Conservation (phyloP, 2,113 vertebrate genomes). For the Eleginops maclovinus region DNA sequence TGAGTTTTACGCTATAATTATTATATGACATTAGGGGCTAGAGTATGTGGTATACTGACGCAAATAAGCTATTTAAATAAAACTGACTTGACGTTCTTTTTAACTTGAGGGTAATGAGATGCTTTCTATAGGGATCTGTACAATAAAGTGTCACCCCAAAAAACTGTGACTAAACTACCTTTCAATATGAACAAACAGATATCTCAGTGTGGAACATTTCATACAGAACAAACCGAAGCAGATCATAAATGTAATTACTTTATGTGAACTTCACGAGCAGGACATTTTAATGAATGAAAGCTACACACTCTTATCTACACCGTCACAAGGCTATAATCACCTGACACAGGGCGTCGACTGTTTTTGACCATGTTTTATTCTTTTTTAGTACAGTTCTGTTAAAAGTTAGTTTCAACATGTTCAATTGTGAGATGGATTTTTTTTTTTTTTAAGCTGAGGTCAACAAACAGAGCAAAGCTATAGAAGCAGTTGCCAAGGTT, state of each 20-base stretch:
- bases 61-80: neutral
- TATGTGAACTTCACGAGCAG: neutral
- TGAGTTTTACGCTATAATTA: neutral
- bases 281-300: neutral
- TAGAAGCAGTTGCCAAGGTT: conserved; percentile 81
- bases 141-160: neutral
- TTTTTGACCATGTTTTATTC: conserved; percentile 82
- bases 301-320: neutral
- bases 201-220: neutral
- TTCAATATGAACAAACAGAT: neutral
- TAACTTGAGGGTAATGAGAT: neutral
- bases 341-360: conserved; percentile 45
- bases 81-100: neutral
- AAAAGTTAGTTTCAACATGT: conserved; percentile 85
- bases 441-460: conserved; percentile 71
- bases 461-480: conserved; percentile 83
- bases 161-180: neutral
- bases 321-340: conserved; percentile 48
- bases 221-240: conserved; percentile 9
- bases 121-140: neutral
- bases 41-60: no score
- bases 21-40: neutral
- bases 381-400: conserved; percentile 85
- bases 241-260: neutral
- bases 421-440: conserved; percentile 79